Evolutionary conservation across 2,888 invertebrate genomes (phyloP).

Genomic region (Ophion slaviceki): DNA sequence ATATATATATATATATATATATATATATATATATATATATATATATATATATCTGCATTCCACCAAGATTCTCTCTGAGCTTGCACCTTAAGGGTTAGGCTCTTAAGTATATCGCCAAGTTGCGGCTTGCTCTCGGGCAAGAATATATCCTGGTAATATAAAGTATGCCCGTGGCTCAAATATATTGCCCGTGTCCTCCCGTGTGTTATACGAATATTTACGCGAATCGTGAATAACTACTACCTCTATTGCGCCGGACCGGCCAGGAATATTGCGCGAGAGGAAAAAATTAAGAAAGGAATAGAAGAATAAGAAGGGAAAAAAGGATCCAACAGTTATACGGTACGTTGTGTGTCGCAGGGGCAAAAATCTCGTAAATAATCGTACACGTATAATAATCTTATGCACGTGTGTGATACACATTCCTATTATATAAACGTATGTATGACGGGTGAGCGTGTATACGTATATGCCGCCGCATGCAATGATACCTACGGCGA

Average conservation of each 20-base stretch:
- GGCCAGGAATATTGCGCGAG: too few species aligned
- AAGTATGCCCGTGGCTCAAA: constrained; percentile 34
- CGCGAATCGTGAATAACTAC: constrained; percentile 36
- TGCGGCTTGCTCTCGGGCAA: background rate
- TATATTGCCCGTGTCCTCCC: constrained; percentile 50
- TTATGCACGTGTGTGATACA: background rate
- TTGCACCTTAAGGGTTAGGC: constrained; percentile 28
- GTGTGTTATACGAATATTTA: constrained; percentile 31
- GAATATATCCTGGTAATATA: constrained; percentile 33
- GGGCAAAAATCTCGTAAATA: constrained; percentile 6
- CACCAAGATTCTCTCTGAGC: background rate
- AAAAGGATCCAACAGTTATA: too few species aligned
- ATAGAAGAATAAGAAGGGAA: background rate
- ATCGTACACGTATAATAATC: constrained; percentile 22
- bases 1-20: background rate
- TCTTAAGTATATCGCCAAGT: constrained; percentile 40
- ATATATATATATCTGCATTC: background rate
- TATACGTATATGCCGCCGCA: too few species aligned
- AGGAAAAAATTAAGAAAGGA: background rate
- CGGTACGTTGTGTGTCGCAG: background rate
- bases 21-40: background rate
- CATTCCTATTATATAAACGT: too few species aligned
- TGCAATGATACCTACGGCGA: too few species aligned
- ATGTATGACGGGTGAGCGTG: too few species aligned
- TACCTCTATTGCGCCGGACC: background rate